A percentile compares a stretch with the other conserved stretches of the same genome.
Evolutionary conservation across 1,140 invertebrate genomes (phyloP).

Genomic region (Cydia pomonella): DNA sequence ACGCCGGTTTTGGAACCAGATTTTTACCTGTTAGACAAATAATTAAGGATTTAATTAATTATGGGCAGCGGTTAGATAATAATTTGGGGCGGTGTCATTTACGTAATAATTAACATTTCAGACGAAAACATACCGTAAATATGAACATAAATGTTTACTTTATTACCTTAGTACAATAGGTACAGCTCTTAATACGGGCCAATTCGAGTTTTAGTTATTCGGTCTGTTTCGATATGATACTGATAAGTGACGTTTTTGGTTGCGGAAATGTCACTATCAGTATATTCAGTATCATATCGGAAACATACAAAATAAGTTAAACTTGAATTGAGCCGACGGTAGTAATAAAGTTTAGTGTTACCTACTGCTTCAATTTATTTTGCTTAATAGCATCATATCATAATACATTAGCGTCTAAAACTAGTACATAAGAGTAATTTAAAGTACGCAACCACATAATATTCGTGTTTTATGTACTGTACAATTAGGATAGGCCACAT

Average conservation of each 20-base stretch:
- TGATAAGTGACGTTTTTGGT: too few species aligned
- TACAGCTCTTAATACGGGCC: too few species aligned
- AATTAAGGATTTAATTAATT: constrained; percentile 12
- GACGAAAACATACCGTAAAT: too few species aligned
- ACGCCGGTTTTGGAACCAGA: constrained; percentile 97
- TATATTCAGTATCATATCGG: too few species aligned
- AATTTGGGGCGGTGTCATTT: neutral
- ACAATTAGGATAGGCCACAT: neutral
- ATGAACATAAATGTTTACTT: too few species aligned
- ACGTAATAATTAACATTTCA: neutral
- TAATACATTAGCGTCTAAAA: constrained; percentile 2
- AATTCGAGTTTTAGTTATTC: too few species aligned
- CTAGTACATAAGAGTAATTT: constrained; percentile 2
- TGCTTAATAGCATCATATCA: neutral
- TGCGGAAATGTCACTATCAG: too few species aligned
- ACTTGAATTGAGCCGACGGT: too few species aligned
- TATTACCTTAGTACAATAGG: too few species aligned
- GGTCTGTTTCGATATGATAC: too few species aligned
- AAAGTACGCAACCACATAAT: neutral
- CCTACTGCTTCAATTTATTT: neutral
- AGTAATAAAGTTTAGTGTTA: neutral
- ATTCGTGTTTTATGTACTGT: neutral
- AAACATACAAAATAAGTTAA: too few species aligned
- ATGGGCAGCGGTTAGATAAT: neutral
- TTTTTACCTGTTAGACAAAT: constrained; percentile 89